Evolutionary conservation across 1,140 invertebrate genomes (phyloP), one percentile per base, ranked within the genome.

Genomic region (Tetramorium simillimum): DNA sequence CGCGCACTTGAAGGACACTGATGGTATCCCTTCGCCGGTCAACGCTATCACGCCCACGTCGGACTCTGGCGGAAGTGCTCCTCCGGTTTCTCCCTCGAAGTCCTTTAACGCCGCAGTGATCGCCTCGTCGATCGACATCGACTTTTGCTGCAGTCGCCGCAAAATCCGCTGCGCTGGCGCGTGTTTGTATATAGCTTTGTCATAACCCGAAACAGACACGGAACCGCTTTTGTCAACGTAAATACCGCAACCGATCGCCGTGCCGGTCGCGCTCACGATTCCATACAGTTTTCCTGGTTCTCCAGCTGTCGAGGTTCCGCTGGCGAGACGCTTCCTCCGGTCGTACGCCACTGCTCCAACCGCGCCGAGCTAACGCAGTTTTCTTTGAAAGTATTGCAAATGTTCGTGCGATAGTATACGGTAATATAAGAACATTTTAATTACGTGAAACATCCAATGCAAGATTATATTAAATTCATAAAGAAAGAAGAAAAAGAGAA

Each of bases 161-260:
- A 89, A 46, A 18, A 93, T 91, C 75, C 46, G 86, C 6, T 78
- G 69, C 5, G 92, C 91, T 1, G 90, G 92, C 4, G 91, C 87
- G 40, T 91, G 86, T 9, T 53, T 53, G 24, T 92, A 92, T 5
- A 92, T 88, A 5, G 33, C 58, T 18, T 75, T 65, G 21, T 92
- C 89, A 16, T 86, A 77, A 16, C 92, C 90, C 12, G 91, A 92
- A 63, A 93, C 60, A 0, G 91, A 91, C 73, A 63, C 69, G 58
- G 85, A 92, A 0, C 88, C 86, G 46, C 67, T 24, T 28, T 87
- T 65, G 28, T 92, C 69, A 0, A 89, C 88, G 5, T 88, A 92
- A 69, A 93, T 91, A 10, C 92, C 92, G 46, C 91, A 92, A 40
- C 92, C 92, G 69, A 91, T 69, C 2, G 90, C 86, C 0, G 91